Base-by-base conservation (phyloP, 64 coral and sea anemone species). In the Stichodactyla mertensii region DNA sequence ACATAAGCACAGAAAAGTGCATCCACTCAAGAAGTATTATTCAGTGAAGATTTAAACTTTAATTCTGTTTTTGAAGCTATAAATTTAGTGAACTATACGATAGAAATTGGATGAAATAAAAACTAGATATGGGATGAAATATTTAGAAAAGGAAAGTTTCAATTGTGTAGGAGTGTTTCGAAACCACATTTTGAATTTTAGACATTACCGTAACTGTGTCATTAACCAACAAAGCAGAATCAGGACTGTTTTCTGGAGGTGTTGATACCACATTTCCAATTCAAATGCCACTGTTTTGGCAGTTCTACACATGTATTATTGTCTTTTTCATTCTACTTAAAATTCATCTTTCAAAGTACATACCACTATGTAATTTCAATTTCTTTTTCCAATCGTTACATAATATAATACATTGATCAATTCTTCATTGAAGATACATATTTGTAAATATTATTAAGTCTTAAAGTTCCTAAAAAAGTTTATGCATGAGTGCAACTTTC, bases 351-450 rank as follows among this genome's bases (percentile, higher is more conserved):
- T 45, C 36, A 45, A 45, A 45, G 36, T 45, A 45, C 3, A 4
- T 45, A 45, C 1, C 36, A 66, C 60, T 62, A 62, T 66, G 16
- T n/a, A 66, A 23, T 9, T 66, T 20, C 18, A 66, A 66, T 18
- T 66, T 66, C 7, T 66, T 22, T 59, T 66, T 45, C 36, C 19
- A n/a, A 22, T 22, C 5, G 18, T 66, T 9, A 66, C 19, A n/a
- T n/a, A 12, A n/a, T 6, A 66, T n/a, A 66, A 66, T 66, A 66
- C 62, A 66, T 22, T 7, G 19, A n/a, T 66, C 62, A 66, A 66
- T 66, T 66, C 62, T 66, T 66, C 62, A 66, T 66, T 22, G 62
- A 66, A 66, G 62, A 66, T 66, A 66, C 62, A 66, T n/a, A 66
- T 66, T n/a, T 66, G 62, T 22, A 66, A 66, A 66, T 66, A 16